Percentiles rank a stretch among this genome's conserved stretches.
Conservation (phyloP, 2,888 invertebrate species). For the Dromius quadrimaculatus region DNA sequence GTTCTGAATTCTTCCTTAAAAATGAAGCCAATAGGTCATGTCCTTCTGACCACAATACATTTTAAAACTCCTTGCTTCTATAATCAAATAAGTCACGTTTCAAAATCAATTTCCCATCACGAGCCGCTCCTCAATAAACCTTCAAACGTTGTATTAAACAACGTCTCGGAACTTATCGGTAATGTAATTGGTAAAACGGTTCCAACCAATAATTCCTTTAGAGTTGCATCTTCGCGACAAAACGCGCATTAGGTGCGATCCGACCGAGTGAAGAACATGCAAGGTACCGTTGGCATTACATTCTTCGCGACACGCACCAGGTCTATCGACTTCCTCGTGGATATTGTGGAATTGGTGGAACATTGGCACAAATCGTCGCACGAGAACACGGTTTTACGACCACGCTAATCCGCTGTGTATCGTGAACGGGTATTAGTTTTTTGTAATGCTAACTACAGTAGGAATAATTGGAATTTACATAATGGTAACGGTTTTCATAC, state of each 20-base stretch:
- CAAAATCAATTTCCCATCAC: slow-evolving; percentile 22
- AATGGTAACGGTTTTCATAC: slow-evolving; percentile 10
- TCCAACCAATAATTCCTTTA: slow-evolving; percentile 20
- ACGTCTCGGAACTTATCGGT: too few species aligned
- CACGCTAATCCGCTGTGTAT: background rate
- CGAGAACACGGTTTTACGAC: background rate
- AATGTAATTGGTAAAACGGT: slow-evolving; percentile 20
- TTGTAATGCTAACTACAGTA: background rate
- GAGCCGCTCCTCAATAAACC: slow-evolving; percentile 1
- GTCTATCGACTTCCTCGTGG: background rate
- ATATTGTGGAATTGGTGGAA: too few species aligned
- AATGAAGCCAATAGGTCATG: too few species aligned
- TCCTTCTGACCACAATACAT: too few species aligned
- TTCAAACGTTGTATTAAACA: background rate
- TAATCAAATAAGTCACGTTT: slow-evolving; percentile 21
- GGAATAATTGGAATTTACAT: slow-evolving; percentile 21
- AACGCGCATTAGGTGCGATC: too few species aligned
- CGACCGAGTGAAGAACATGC: slow-evolving; percentile 5
- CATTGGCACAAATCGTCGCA: slow-evolving; percentile 23
- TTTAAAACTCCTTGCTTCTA: too few species aligned
- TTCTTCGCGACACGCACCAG: slow-evolving; percentile 20
- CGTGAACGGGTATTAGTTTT: slow-evolving; percentile 4
- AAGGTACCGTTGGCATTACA: slow-evolving; percentile 19
- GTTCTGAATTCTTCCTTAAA: too few species aligned
- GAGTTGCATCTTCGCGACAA: slow-evolving; percentile 15